A percentile compares a stretch with the other conserved stretches of the same genome.
phyloP scores from a whole-genome alignment of 1,140 invertebrate genomes.

The Caenorhabditis brenneri region DNA sequence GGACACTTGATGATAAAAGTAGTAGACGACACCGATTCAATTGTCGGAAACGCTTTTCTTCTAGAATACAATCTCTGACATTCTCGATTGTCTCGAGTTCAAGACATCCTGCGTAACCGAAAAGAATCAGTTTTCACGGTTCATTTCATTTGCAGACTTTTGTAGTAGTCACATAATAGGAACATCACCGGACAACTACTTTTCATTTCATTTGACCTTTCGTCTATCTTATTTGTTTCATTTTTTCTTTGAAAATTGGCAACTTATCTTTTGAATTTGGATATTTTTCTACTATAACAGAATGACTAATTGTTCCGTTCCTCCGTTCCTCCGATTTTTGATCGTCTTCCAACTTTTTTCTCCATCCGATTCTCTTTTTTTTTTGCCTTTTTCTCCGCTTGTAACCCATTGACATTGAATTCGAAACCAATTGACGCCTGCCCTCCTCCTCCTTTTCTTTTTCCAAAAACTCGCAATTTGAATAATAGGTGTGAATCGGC shows the following conservation, averaged over 20 bases:
- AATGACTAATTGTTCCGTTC: neutral
- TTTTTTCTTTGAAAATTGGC: too few relatives aligned
- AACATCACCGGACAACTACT: constrained; percentile 1
- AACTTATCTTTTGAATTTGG: too few relatives aligned
- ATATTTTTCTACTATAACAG: too few relatives aligned
- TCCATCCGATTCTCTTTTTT: neutral
- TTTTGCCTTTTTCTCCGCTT: neutral
- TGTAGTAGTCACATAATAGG: neutral
- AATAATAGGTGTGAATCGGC: constrained; percentile 39
- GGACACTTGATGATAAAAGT: constrained; percentile 43
- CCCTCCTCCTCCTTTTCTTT: neutral
- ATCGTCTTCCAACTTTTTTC: neutral
- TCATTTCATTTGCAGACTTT: neutral
- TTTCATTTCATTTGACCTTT: neutral
- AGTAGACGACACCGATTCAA: constrained; percentile 36
- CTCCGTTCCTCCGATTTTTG: constrained; percentile 6
- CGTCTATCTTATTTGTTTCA: neutral
- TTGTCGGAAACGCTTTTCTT: neutral
- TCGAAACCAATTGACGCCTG: constrained; percentile 38
- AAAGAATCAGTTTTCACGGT: neutral
- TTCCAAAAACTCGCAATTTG: neutral
- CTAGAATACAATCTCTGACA: neutral
- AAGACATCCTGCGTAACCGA: neutral
- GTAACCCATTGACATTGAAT: constrained; percentile 32
- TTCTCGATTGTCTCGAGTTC: neutral